Percentiles rank a stretch among this genome's conserved stretches.
phyloP scores from a whole-genome alignment of 1,140 invertebrate species.

The Nixonia krombeini region DNA sequence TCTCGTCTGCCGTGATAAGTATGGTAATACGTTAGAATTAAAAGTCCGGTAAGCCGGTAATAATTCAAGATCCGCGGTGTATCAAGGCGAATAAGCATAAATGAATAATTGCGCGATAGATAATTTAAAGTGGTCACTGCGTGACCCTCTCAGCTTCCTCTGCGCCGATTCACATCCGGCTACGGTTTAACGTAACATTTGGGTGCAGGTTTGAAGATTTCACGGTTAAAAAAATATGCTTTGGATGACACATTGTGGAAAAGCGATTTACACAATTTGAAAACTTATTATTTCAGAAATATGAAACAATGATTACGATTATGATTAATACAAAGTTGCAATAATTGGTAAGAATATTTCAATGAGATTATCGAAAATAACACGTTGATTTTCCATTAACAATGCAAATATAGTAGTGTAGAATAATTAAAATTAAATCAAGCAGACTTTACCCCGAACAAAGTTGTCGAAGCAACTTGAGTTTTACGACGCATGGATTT shows the following conservation, averaged over 20 bases:
- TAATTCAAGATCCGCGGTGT: constrained; percentile 69
- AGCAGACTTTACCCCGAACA: constrained; percentile 21
- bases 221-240: not conserved
- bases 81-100: constrained; percentile 71
- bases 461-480: constrained; percentile 27
- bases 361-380: too few species aligned
- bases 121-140: constrained; percentile 63
- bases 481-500: constrained; percentile 46
- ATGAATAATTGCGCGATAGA: constrained; percentile 70
- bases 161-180: constrained; percentile 23
- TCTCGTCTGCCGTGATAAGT: constrained; percentile 61
- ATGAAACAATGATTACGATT: too few species aligned
- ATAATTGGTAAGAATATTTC: too few species aligned
- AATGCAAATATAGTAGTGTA: not conserved
- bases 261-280: too few species aligned
- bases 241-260: not conserved
- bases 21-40: constrained; percentile 70
- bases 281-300: too few species aligned
- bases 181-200: constrained; percentile 24
- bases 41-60: constrained; percentile 67
- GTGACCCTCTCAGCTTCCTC: constrained; percentile 30
- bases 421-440: constrained; percentile 9
- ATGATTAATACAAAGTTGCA: too few species aligned
- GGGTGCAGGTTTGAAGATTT: constrained; percentile 9
- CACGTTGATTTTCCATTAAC: too few species aligned